Percentiles rank a stretch among this genome's conserved stretches.
Evolutionary conservation across 2,888 invertebrate species (phyloP).

Genomic region (Yponomeuta evonymella): DNA sequence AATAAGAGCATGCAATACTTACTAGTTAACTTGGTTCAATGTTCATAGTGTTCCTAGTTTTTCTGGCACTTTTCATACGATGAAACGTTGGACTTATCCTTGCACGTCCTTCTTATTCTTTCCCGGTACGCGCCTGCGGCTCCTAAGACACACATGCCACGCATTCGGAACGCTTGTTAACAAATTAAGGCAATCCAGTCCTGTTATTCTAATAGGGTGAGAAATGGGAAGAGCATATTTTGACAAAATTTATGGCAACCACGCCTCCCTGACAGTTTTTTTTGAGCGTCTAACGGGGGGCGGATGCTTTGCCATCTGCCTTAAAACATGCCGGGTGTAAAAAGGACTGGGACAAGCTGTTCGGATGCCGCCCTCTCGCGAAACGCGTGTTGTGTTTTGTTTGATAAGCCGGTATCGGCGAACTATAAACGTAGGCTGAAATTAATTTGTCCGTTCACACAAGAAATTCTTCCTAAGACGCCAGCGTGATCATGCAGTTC

Average conservation of each 20-base stretch:
- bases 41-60: neutral
- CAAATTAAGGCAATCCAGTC: conserved; percentile 68
- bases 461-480: no score
- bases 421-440: neutral
- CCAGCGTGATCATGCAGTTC: no score
- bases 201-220: conserved; percentile 56
- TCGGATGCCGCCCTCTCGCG: conserved; percentile 13
- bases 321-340: conserved; percentile 40
- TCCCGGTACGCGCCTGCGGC: neutral
- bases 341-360: conserved; percentile 1
- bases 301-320: conserved; percentile 69
- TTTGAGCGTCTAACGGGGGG: conserved; percentile 43
- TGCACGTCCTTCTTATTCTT: neutral
- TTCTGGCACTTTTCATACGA: neutral
- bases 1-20: no score
- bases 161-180: conserved; percentile 70
- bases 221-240: conserved; percentile 72
- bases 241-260: conserved; percentile 75
- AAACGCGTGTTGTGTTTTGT: neutral
- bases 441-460: no score
- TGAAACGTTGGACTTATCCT: conserved; percentile 18
- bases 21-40: no score
- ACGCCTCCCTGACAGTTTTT: conserved; percentile 64
- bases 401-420: neutral
- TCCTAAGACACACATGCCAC: conserved; percentile 55